Evolutionary conservation across 2,113 vertebrate species (phyloP), one percentile per base, ranked within the genome.

Genomic region (Macaca nemestrina): DNA sequence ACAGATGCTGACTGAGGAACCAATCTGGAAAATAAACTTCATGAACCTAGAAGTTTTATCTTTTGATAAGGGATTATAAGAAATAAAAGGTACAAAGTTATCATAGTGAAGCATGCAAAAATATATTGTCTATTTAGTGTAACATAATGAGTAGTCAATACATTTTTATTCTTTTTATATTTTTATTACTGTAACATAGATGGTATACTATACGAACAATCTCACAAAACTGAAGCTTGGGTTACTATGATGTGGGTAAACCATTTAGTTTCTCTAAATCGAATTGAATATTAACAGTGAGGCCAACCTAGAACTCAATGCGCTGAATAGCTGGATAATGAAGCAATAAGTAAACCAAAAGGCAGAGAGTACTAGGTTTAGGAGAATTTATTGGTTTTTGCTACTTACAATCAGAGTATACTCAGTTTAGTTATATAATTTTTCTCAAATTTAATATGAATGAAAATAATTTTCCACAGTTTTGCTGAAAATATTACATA

Each of bases 1-100:
- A 96, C 84, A 96, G 81, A 96, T 45, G n/a, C n/a, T 94, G 8
- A 3, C 17, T 86, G 55, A 95, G 89, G 83, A 98, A 98, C 90
- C 88, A 96, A 83, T 97, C 94, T 98, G 43, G 57, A 96, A 85
- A 97, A 83, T 76, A 86, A 95, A 80, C 57, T 90, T 50, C 40
- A 67, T 25, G 59, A 97, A 93, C 86, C 38, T 96, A 97, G 52
- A 96, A 94, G 64, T 76, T 97, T 75, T 97, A 70, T 68, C 40
- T 20, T n/a, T 73, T 90, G 17, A 52, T 17, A 70, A 88, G 48
- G 67, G 32, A 97, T 96, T 73, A 88, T 98, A 97, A 94, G 23
- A 90, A 97, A 91, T 75, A 82, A 96, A 35, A 18, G 30, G 1
- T 89, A 32, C 94, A 87, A 97, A 97, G 90, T 96, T 32, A 97